phyloP scores from a whole-genome alignment of 2,888 invertebrate genomes.

The Zaprionus bogoriensis region DNA sequence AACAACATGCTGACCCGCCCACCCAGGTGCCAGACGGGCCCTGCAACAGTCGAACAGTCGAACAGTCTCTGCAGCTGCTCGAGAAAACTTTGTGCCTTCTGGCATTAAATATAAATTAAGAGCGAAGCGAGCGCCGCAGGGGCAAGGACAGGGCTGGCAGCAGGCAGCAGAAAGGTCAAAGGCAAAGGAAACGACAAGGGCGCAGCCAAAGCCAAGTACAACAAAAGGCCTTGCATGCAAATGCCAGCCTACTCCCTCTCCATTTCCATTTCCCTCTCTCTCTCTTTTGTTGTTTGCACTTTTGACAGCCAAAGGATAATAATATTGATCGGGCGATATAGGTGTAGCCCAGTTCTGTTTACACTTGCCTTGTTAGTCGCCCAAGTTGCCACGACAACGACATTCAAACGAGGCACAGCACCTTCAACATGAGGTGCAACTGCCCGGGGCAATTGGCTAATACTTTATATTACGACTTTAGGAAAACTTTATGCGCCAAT shows the following conservation, averaged over 20 bases:
- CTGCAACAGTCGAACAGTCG: conserved; percentile 29
- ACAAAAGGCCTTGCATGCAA: conserved; percentile 61
- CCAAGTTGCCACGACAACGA: conserved; percentile 66
- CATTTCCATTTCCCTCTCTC: conserved; percentile 10
- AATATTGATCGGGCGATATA: conserved; percentile 60
- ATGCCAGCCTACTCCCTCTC: conserved; percentile 26
- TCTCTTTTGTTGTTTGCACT: conserved; percentile 35
- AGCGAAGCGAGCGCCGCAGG: background rate
- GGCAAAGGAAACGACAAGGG: conserved; percentile 43
- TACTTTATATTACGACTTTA: background rate
- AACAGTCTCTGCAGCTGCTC: conserved; percentile 25
- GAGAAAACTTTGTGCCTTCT: conserved; percentile 21
- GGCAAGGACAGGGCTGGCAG: background rate
- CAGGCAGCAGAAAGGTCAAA: conserved; percentile 33
- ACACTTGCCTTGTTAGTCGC: conserved; percentile 50
- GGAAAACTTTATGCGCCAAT: background rate
- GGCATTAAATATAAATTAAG: conserved; percentile 73
- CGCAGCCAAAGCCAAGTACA: conserved; percentile 41
- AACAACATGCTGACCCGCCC: conserved; percentile 45
- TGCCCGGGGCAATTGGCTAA: background rate
- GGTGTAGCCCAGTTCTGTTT: conserved; percentile 37
- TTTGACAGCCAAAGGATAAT: conserved; percentile 70
- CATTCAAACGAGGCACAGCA: conserved; percentile 40
- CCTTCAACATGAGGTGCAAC: background rate
- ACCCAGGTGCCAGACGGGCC: conserved; percentile 45